Conservation (phyloP, 2,797 vertebrate genomes). For the Paguma larvata region DNA sequence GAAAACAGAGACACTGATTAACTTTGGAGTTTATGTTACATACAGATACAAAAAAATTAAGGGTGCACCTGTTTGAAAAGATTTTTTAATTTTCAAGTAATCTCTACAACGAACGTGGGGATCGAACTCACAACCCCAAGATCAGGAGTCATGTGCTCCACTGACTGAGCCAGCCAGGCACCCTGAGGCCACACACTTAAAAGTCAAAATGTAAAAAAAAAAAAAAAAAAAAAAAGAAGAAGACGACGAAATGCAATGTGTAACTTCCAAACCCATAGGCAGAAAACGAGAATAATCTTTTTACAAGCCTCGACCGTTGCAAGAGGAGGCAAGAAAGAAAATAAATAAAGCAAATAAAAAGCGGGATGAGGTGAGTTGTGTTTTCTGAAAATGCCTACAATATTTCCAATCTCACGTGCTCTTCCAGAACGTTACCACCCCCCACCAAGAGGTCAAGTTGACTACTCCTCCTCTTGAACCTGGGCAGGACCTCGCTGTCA, state of each 20-base stretch:
- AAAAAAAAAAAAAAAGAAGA: too few species aligned
- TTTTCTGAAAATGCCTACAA: constrained; percentile 24
- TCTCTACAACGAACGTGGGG: not conserved
- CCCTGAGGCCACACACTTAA: not conserved
- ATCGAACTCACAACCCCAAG: not conserved
- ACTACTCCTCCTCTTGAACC: not conserved
- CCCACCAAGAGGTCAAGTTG: not conserved
- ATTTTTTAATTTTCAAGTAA: not conserved
- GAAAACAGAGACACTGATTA: not conserved
- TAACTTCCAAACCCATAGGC: not conserved
- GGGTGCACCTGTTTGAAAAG: not conserved
- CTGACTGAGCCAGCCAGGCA: not conserved
- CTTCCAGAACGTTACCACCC: not conserved
- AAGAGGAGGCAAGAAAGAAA: not conserved
- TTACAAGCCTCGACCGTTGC: not conserved
- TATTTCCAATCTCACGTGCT: not conserved
- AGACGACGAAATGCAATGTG: not conserved
- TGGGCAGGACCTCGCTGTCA: not conserved
- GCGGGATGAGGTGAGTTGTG: not conserved
- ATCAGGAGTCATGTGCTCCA: not conserved
- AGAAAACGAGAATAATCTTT: not conserved
- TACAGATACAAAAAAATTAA: constrained; percentile 20
- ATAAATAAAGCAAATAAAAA: not conserved
- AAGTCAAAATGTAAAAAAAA: not conserved
- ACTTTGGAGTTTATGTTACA: constrained; percentile 37